Base-by-base conservation (phyloP, 1,140 invertebrate species). In the Tetraneura akinire region DNA sequence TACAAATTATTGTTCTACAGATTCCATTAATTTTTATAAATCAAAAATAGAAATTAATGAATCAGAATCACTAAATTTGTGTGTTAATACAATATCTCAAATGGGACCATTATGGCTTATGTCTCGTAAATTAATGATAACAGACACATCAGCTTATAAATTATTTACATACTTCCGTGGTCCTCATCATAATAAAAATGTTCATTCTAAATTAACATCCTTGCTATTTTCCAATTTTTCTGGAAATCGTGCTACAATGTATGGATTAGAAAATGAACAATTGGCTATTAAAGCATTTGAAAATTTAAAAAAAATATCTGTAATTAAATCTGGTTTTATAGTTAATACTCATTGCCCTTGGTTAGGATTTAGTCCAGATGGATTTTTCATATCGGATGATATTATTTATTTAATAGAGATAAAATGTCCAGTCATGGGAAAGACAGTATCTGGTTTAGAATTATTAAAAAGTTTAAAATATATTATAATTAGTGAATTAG, bases 361-460 rank as follows among this genome's bases (percentile, higher is more conserved):
- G 21, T 57, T 57, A 57, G 53, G 53, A 57, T 57, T 57, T 57
- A 57, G 53, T n/a, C n/a, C n/a, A n/a, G n/a, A n/a, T n/a, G n/a
- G n/a, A n/a, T 62, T 62, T 32, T 62, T 29, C 32, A 29, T 29
- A 62, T 62, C 13, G 16, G 14, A 18, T 32, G 14, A 62, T 32
- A n/a, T 32, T 16, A 62, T 62, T 3, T 29, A 29, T 62, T 62
- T 62, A 62, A 32, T 62, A 32, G 26, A 62, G 32, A 62, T 62
- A 14, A 62, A 62, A 16, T 62, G 57, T 62, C 57, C 57, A 32
- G 26, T 62, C 29, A 32, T 32, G 29, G 57, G 57, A 13, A 62
- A 62, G 32, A 29, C 29, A 32, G 32, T 16, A 16, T 62, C 4
- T 29, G 23, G 57, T 16, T 16, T 23, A 32, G 18, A 62, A 29